Base-by-base conservation (phyloP, 2,113 vertebrate genomes). In the Echinops telfairi region DNA sequence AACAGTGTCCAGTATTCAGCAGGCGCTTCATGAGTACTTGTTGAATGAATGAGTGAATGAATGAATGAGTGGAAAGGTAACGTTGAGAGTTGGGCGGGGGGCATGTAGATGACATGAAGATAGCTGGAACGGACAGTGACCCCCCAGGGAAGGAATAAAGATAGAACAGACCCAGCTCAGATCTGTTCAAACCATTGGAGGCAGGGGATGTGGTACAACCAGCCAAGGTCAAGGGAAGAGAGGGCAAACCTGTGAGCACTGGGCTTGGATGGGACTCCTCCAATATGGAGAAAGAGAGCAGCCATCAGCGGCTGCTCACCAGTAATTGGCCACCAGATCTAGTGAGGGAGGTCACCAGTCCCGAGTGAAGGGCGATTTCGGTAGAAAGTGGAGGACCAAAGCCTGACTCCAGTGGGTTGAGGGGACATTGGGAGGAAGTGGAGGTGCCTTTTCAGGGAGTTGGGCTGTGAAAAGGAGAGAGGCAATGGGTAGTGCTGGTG, bases 141-240 rank as follows among this genome's bases (percentile, higher is more conserved):
- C 12, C 25, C 25, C 27, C 19, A 9, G 64, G 58, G 64, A 31
- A 1, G 62, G 22, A 70, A 25, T 40, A 60, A 79, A 38, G 62
- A 31, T 2, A 23, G n/a, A 25, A 33, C 36, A n/a, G 25, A 31
- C 17, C 3, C 0, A 0, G 23, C 7, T 9, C 5, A 31, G 62
- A 40, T 33, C 17, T 80, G 5, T 53, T 17, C 2, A 10, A 3
- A 2, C 3, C 2, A 4, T 15, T 29, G 31, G 9, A 31, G 7
- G 20, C 0, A 1, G 27, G 25, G 0, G 0, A 68, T 4, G 5
- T 64, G 81, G 78, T 6, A 36, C 8, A 23, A 7, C 17, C n/a
- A 11, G 14, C 15, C 1, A 29, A 66, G 40, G 76, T 33, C 0
- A 17, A 76, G 64, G 2, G 16, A 47, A 58, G 60, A 43, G 58